Base-by-base conservation (phyloP, 2,797 vertebrate genomes). In the Lagodon rhomboides region DNA sequence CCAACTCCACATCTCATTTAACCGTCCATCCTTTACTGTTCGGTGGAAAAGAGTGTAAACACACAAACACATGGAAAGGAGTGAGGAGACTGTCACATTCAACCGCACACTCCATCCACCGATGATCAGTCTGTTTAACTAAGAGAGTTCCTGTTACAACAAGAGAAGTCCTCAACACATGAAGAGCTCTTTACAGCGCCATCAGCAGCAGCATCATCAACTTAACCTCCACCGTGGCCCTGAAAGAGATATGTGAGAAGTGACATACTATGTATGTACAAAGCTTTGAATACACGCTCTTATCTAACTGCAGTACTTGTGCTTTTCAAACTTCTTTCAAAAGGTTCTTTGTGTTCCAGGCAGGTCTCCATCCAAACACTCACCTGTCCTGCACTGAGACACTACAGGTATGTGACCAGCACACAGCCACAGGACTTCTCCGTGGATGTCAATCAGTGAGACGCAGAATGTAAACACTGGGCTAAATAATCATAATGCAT, bases 391-490 rank as follows among this genome's bases (percentile, higher is more conserved):
- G 11, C 13, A 34, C n/a, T n/a, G 12, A 11, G 63, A 67, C 60
- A 69, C 46, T 15, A 27, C 18, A 27, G 54, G 44, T 27, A 49
- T 75, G 84, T 67, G 80, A 81, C 82, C 22, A 62, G 62, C 66
- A 71, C 59, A 77, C 69, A 80, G 77, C 49, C 78, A 79, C 76
- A 75, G 22, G 18, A 59, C 67, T 16, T 68, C 1, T 71, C 65
- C 27, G 58, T 20, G 78, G 53, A 73, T 80, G 88, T 84, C 71
- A 74, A 66, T 56, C 50, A 69, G 63, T 81, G 74, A 61, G 76
- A 72, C 11, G 67, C 63, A 56, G 23, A 68, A 83, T 85, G 76
- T 85, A 85, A 91, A 90, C 65, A 73, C 58, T 72, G 73, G 76
- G 61, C 73, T 51, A 43, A 84, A 77, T 82, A 64, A 66, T 12